phyloP scores from a whole-genome alignment of 1,140 invertebrate genomes.

The Aphidius ervi region DNA sequence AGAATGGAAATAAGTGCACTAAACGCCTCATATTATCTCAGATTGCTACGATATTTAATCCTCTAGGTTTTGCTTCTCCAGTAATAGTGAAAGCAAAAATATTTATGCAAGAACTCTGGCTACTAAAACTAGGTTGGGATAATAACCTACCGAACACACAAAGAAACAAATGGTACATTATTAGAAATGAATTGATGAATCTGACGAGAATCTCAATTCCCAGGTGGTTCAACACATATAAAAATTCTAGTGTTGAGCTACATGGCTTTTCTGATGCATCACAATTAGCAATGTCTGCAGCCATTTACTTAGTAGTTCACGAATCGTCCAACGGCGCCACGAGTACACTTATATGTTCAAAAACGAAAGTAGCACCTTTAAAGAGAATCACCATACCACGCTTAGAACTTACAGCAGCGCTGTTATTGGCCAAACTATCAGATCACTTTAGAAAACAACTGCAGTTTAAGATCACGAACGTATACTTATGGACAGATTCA shows the following conservation, averaged over 20 bases:
- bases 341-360: constrained; percentile 15
- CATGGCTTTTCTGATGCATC: constrained; percentile 33
- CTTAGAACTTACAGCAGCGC: constrained; percentile 14
- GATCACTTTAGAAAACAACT: neutral
- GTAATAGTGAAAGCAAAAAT: constrained; percentile 23
- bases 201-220: constrained; percentile 15
- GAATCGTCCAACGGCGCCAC: neutral
- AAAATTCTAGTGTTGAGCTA: constrained; percentile 23
- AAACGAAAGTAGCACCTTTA: constrained; percentile 16
- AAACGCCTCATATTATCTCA: constrained; percentile 20
- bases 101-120: constrained; percentile 21
- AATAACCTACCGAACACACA: too few relatives aligned
- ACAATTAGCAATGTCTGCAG: constrained; percentile 23
- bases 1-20: constrained; percentile 8
- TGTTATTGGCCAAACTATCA: constrained; percentile 12
- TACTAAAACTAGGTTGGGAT: too few relatives aligned
- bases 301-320: constrained; percentile 22
- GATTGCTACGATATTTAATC: constrained; percentile 20
- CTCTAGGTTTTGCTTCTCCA: constrained; percentile 22
- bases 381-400: constrained; percentile 15
- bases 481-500: constrained; percentile 5
- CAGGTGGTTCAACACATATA: constrained; percentile 18
- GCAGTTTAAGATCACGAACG: neutral
- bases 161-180: too few relatives aligned
- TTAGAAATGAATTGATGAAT: too few relatives aligned